These are phyloP conservation scores for Dioctria linearis DNA, from an alignment of 2,888 invertebrate genomes.

Conservation along the genomic window DNA sequence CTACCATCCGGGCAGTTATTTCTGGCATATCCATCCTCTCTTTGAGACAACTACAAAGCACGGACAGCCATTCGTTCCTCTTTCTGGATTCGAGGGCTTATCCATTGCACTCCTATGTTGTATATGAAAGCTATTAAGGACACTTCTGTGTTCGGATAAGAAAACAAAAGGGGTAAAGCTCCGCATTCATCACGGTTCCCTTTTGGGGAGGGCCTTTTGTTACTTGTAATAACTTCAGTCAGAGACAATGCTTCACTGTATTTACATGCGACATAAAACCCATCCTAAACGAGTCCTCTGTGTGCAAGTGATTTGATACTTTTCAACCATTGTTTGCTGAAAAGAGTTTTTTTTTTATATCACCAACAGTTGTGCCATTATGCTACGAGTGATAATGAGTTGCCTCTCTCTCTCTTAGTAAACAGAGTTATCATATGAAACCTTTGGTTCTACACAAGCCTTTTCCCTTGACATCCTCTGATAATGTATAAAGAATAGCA, in stretches of 20 bases:
- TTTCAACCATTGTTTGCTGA: conserved; percentile 56
- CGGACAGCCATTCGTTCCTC: background rate
- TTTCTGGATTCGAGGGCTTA: background rate
- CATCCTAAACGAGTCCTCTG: conserved; percentile 37
- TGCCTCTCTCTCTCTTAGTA: conserved; percentile 24
- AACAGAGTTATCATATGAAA: conserved; percentile 39
- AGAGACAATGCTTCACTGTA: conserved; percentile 54
- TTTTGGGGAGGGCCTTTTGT: conserved; percentile 53
- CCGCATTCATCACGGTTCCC: conserved; percentile 51
- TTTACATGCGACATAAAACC: conserved; percentile 55
- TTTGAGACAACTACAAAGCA: background rate
- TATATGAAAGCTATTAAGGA: conserved; percentile 30
- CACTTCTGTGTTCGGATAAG: conserved; percentile 52
- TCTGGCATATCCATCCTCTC: background rate
- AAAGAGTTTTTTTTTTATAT: conserved; percentile 53
- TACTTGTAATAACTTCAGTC: conserved; percentile 55
- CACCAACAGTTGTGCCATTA: conserved; percentile 55
- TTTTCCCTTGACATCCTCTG: conserved; percentile 34
- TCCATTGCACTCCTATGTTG: conserved; percentile 4
- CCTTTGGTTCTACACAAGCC: conserved; percentile 30
- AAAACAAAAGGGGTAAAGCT: conserved; percentile 51
- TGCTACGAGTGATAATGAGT: conserved; percentile 46
- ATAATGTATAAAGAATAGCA: conserved; percentile 21
- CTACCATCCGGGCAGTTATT: background rate
- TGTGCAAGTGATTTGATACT: conserved; percentile 57